A percentile compares a stretch with the other conserved stretches of the same genome.
These are phyloP conservation scores for Marronus borbonicus DNA, from an alignment of 2,888 invertebrate species.

Conservation along the genomic window DNA sequence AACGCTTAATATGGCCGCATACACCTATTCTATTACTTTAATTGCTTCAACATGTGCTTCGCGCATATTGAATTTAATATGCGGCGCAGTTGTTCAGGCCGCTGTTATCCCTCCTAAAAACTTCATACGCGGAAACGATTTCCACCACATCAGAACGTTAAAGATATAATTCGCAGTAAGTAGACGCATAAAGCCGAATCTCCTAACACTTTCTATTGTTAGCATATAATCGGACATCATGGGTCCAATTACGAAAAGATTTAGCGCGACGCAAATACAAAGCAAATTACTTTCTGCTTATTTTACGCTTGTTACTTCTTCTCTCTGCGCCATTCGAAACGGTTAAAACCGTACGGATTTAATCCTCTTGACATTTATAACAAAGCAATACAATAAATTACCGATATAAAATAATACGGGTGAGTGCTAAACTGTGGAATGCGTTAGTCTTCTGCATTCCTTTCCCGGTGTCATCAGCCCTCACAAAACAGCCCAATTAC, in stretches of 20 bases:
- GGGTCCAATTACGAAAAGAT: constrained; percentile 64
- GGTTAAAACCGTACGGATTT: constrained; percentile 62
- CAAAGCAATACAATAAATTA: constrained; percentile 70
- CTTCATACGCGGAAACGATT: neutral
- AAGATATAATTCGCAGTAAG: neutral
- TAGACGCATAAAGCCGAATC: neutral
- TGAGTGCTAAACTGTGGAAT: constrained; percentile 65
- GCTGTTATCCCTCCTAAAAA: neutral
- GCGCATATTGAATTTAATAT: constrained; percentile 64
- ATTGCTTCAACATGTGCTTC: constrained; percentile 67
- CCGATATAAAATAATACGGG: constrained; percentile 70
- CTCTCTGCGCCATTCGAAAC: constrained; percentile 1
- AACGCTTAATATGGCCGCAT: constrained; percentile 55
- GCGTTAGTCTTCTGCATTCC: constrained; percentile 68
- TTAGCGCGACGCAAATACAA: constrained; percentile 64
- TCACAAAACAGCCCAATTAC: constrained; percentile 62
- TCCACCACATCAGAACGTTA: neutral
- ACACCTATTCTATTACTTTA: constrained; percentile 66
- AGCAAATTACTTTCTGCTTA: constrained; percentile 59
- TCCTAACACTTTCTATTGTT: constrained; percentile 24
- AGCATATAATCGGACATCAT: constrained; percentile 31
- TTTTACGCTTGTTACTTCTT: constrained; percentile 58
- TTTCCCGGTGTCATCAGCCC: constrained; percentile 64
- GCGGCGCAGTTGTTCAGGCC: constrained; percentile 61
- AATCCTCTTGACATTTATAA: constrained; percentile 67